These are phyloP conservation scores for Papilio xuthus DNA, from an alignment of 1,140 invertebrate species.

Conservation along the genomic window DNA sequence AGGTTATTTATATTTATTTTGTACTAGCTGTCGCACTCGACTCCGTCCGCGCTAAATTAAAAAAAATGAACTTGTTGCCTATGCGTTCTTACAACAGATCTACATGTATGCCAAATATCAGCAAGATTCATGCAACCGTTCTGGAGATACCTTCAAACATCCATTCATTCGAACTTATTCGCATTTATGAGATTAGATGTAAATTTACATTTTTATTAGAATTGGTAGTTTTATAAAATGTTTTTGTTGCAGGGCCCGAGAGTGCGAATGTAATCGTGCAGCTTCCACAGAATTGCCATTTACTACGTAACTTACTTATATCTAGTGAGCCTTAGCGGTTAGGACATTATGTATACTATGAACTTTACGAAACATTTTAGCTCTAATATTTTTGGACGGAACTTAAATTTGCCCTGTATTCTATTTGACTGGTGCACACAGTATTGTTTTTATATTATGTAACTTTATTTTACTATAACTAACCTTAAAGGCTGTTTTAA, in stretches of 20 bases:
- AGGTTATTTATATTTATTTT: neutral
- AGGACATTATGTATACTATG: constrained; percentile 70
- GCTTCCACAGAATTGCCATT: constrained; percentile 75
- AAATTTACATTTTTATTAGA: neutral
- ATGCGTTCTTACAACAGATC: too few relatives aligned
- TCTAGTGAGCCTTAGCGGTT: constrained; percentile 57
- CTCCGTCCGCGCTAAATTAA: too few relatives aligned
- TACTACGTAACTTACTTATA: constrained; percentile 58
- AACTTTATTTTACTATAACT: constrained; percentile 36
- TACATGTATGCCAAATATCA: too few relatives aligned
- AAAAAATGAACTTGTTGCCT: too few relatives aligned
- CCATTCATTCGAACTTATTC: too few relatives aligned
- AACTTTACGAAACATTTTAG: constrained; percentile 53
- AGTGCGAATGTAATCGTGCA: constrained; percentile 51
- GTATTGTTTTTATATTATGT: constrained; percentile 56
- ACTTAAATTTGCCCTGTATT: constrained; percentile 59
- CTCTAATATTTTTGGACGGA: constrained; percentile 61
- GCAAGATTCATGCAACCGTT: too few relatives aligned
- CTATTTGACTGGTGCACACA: constrained; percentile 61
- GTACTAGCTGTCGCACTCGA: too few relatives aligned
- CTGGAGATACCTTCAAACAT: too few relatives aligned
- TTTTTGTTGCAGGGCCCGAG: constrained; percentile 55
- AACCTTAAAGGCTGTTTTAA: constrained; percentile 42
- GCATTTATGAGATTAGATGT: too few relatives aligned
- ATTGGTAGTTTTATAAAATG: neutral